Evolutionary conservation across 2,888 invertebrate species (phyloP).

Genomic region (Toxonevra muliebris): DNA sequence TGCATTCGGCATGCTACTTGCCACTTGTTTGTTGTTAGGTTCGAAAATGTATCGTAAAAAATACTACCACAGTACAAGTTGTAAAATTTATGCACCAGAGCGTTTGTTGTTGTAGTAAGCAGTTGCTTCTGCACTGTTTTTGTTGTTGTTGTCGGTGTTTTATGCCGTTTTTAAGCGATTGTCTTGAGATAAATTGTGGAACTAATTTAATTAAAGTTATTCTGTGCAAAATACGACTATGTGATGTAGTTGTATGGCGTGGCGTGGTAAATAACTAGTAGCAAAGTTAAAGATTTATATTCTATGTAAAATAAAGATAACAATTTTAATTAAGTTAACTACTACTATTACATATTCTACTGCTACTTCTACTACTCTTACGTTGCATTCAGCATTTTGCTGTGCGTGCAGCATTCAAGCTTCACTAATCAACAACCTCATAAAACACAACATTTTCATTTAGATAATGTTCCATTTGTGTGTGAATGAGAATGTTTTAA

Average conservation of each 20-base stretch:
- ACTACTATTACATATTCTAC: neutral
- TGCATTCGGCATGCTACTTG: too few species aligned
- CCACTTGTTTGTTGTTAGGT: neutral
- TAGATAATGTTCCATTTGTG: slow-evolving; percentile 7
- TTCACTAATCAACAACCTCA: slow-evolving; percentile 16
- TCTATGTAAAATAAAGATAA: neutral
- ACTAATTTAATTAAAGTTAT: slow-evolving; percentile 54
- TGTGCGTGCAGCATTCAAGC: too few species aligned
- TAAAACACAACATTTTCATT: slow-evolving; percentile 12
- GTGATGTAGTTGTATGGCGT: neutral
- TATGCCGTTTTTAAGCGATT: slow-evolving; percentile 49
- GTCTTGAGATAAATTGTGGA: slow-evolving; percentile 52
- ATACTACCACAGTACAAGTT: neutral
- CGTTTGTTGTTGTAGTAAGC: neutral
- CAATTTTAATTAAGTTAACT: neutral
- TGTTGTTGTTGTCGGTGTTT: slow-evolving; percentile 22
- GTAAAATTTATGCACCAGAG: neutral
- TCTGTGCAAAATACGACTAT: neutral
- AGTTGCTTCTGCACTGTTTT: neutral
- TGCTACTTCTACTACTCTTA: too few species aligned
- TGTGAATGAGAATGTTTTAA: slow-evolving; percentile 7
- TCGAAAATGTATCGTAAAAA: neutral
- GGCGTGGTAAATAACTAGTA: too few species aligned
- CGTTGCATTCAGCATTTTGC: too few species aligned
- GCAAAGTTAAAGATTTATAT: neutral